A percentile compares a stretch with the other conserved stretches of the same genome.
These are phyloP conservation scores for Drosophila siamana DNA, from an alignment of 2,888 invertebrate species.

Conservation along the genomic window DNA sequence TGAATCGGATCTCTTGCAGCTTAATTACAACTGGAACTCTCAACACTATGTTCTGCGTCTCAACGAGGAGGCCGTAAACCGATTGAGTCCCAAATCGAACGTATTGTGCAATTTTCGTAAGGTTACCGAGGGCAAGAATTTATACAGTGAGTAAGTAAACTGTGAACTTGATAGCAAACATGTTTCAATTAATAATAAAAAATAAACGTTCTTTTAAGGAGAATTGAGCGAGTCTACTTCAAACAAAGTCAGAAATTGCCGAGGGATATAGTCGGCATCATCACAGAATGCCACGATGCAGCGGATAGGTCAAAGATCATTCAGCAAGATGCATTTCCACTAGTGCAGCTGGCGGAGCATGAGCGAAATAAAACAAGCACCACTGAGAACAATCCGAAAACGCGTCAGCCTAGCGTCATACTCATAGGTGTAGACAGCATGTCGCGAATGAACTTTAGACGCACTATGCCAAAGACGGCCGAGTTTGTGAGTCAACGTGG, in stretches of 20 bases:
- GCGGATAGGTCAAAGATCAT: slow-evolving; percentile 52
- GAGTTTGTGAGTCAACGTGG: slow-evolving; percentile 88
- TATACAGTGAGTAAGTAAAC: slow-evolving; percentile 29
- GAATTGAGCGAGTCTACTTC: slow-evolving; percentile 15
- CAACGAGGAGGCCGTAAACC: not conserved
- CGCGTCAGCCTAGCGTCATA: slow-evolving; percentile 87
- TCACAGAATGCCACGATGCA: slow-evolving; percentile 45
- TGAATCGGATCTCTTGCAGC: slow-evolving; percentile 18
- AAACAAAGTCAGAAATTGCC: not conserved
- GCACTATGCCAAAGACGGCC: slow-evolving; percentile 90
- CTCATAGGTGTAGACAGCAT: slow-evolving; percentile 94
- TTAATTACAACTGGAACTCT: slow-evolving; percentile 25
- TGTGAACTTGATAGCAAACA: not conserved
- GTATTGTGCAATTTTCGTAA: slow-evolving; percentile 38
- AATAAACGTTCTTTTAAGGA: slow-evolving; percentile 19
- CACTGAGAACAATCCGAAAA: not conserved
- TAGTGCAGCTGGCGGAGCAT: slow-evolving; percentile 86
- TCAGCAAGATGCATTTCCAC: slow-evolving; percentile 86
- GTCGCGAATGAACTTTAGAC: slow-evolving; percentile 86
- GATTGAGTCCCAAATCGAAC: not conserved
- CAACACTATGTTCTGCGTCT: slow-evolving; percentile 31
- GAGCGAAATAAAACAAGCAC: not conserved
- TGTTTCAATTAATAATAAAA: not conserved
- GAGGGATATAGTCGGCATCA: slow-evolving; percentile 25
- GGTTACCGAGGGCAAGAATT: slow-evolving; percentile 8